Base-by-base conservation (phyloP, 2,113 vertebrate genomes). In the Athene cunicularia region DNA sequence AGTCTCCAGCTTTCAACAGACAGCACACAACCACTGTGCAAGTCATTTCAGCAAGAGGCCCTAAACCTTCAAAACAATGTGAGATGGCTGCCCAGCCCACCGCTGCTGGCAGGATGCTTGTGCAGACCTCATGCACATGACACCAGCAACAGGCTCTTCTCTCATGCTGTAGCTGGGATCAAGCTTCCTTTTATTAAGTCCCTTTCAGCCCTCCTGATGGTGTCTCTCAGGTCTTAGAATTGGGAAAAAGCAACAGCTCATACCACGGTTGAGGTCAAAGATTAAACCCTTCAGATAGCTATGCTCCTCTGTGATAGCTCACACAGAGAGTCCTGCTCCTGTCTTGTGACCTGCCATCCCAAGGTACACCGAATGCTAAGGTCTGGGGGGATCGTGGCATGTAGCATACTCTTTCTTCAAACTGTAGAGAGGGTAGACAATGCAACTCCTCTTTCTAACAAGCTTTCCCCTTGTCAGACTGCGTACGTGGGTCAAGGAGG, bases 91-190 rank as follows among this genome's bases (percentile, higher is more conserved):
- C 21, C 15, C 30, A 75, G 15, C 21, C 18, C 66, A 63, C 18
- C 1, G 0, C 41, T 35, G 33, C 80, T 23, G 16, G 15, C 43
- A 45, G 23, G 53, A 52, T n/a, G 13, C 39, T 89, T 6, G 12
- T 52, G 27, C 30, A 73, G 77, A 27, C 20, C 63, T 73, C 3
- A 0, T 0, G 0, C 43, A 55, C 3, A 1, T 1, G 4, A 19
- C 39, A 72, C 8, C 28, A 93, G 39, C 17, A 83, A 9, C 26
- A 59, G 35, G 12, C 3, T 62, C 32, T 71, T 41, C 27, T 39
- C 16, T 20, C 47, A 50, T 5, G 12, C 24, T 47, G 13, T 33
- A 91, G 24, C 24, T 64, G 43, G 22, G 26, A 30, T 50, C 8
- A 5, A n/a, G 14, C 12, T 86, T 75, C 32, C 21, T 37, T 79